Evolutionary conservation across 2,113 vertebrate genomes (phyloP), one percentile per base, ranked within the genome.

Genomic region (Myrmophylax atrothorax): DNA sequence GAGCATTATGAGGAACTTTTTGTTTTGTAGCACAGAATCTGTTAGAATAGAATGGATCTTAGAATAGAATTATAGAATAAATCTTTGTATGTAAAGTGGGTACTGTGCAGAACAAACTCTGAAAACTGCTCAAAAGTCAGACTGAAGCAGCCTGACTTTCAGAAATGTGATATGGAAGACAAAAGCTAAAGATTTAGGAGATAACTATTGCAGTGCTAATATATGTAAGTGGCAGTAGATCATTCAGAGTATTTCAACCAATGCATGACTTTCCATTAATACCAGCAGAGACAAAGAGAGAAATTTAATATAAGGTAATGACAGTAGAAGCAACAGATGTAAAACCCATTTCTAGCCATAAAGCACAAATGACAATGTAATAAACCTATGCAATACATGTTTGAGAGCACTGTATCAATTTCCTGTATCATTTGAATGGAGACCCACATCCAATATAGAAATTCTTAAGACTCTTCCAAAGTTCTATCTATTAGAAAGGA

Each of bases 141-240:
- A 52, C 53, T 56, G 49, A 86, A 96, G 80, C 37, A 80, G 93
- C 40, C 87, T 96, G 90, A 79, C 95, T 95, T 86, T 91, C 60
- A 96, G 50, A 76, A 95, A 93, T 91, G 58, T 90, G 94, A 96
- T 94, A 94, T 95, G 76, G 50, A 96, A 97, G 96, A 94, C 80
- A 97, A 95, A 96, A 96, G 59, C 40, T 52, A 80, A 96, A 93
- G 50, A 75, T 80, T 94, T 90, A 77, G 86, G 75, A 96, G 91
- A 94, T 50, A 35, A 72, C 77, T 96, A 87, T 23, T 94, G 85
- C 67, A 49, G 25, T 46, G 42, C 75, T 90, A 97, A 91, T 95
- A 42, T 40, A 87, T 47, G 47, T 94, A 89, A 97, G 92, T 87
- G 47, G 50, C 76, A 89, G 94, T 80, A 87, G 35, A 77, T 91